Percentiles rank a stretch among this genome's conserved stretches.
Conservation (phyloP, 1,140 invertebrate species). For the Drosophila paulistorum region DNA sequence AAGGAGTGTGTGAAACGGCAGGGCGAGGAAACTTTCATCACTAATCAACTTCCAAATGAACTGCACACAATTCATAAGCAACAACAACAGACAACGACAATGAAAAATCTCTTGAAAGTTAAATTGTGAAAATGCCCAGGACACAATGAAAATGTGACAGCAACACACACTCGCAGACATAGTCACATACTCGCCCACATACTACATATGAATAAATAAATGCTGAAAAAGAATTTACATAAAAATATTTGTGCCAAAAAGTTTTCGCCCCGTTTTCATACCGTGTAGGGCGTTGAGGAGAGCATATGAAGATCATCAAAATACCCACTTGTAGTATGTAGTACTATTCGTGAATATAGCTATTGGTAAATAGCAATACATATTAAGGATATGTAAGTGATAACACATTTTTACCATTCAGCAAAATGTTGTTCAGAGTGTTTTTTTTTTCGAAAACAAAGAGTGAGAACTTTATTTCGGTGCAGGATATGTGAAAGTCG, state of each 20-base stretch:
- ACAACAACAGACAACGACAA: not conserved
- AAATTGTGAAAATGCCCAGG: constrained; percentile 73
- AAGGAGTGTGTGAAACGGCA: too few relatives aligned
- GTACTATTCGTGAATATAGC: too few relatives aligned
- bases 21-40: constrained; percentile 44
- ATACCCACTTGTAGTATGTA: too few relatives aligned
- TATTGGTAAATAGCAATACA: too few relatives aligned
- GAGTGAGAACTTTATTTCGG: too few relatives aligned
- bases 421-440: too few relatives aligned
- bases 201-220: constrained; percentile 71
- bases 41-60: constrained; percentile 60
- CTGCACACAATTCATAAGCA: constrained; percentile 21
- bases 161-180: constrained; percentile 15
- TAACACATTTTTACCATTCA: too few relatives aligned
- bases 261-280: constrained; percentile 46
- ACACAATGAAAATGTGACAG: constrained; percentile 49
- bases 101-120: constrained; percentile 56
- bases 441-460: too few relatives aligned
- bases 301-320: not conserved
- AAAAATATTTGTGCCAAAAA: constrained; percentile 79
- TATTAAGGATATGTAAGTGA: too few relatives aligned
- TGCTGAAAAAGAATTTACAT: constrained; percentile 76
- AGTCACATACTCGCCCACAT: constrained; percentile 29
- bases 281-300: not conserved
- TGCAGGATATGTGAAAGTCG: not conserved